A percentile compares a stretch with the other conserved stretches of the same genome.
Conservation (phyloP, 2,113 vertebrate genomes). For the Oryzias celebensis region DNA sequence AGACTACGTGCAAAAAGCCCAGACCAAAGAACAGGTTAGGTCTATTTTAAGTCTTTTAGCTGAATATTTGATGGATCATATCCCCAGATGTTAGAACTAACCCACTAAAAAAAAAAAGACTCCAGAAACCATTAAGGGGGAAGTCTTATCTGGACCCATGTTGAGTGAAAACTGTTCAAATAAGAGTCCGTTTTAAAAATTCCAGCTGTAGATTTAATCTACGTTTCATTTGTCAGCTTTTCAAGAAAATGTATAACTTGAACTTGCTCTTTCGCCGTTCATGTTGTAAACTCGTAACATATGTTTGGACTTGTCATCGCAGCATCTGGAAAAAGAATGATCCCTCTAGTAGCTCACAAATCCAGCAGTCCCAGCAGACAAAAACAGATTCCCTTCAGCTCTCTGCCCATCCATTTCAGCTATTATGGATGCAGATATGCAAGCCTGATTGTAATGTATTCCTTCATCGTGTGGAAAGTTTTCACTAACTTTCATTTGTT, state of each 20-base stretch:
- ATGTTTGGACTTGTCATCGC: slow-evolving; percentile 8
- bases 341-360: neutral
- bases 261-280: neutral
- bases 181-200: neutral
- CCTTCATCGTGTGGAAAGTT: too few relatives aligned
- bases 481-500: too few relatives aligned
- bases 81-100: neutral
- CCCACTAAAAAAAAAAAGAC: neutral
- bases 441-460: too few relatives aligned
- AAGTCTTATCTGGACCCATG: neutral
- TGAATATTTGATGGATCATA: neutral
- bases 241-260: neutral
- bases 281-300: neutral
- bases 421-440: too few relatives aligned
- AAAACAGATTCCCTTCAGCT: neutral
- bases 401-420: too few relatives aligned
- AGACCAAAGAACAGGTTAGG: slow-evolving; percentile 97
- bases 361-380: neutral
- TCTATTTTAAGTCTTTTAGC: neutral
- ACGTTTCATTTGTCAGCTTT: neutral
- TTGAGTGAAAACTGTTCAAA: neutral
- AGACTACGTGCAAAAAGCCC: slow-evolving; percentile 98
- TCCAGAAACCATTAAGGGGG: neutral
- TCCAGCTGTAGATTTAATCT: neutral
- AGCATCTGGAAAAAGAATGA: slow-evolving; percentile 5